Percentiles rank a stretch among this genome's conserved stretches.
phyloP scores from a whole-genome alignment of 2,113 vertebrate species.

The Tragelaphus imberbis region DNA sequence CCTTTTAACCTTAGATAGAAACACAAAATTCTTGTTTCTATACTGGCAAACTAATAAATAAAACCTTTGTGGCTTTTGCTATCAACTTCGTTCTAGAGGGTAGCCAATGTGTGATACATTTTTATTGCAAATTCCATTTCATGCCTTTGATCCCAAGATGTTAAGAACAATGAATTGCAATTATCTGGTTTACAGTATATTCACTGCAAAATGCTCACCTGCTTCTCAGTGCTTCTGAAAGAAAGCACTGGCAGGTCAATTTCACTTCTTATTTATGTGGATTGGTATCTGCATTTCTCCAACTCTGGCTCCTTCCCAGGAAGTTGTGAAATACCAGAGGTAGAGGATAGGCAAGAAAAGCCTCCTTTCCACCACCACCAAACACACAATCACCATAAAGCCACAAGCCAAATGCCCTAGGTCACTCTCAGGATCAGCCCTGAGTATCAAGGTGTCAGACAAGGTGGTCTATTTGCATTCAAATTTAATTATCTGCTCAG shows the following conservation, averaged over 20 bases:
- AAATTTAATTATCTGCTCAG: neutral
- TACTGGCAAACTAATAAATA: slow-evolving; percentile 57
- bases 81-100: slow-evolving; percentile 65
- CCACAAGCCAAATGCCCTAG: neutral
- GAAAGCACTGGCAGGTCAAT: slow-evolving; percentile 49
- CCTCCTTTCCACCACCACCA: neutral
- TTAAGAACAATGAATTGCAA: slow-evolving; percentile 67
- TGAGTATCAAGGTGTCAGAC: neutral
- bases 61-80: slow-evolving; percentile 56
- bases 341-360: neutral
- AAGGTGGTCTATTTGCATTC: neutral
- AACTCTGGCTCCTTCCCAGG: neutral
- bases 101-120: slow-evolving; percentile 61
- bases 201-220: slow-evolving; percentile 71
- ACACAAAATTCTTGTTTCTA: neutral
- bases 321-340: neutral
- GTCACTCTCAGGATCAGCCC: neutral
- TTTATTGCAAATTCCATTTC: slow-evolving; percentile 75
- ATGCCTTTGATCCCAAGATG: slow-evolving; percentile 73
- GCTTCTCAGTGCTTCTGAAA: slow-evolving; percentile 68
- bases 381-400: neutral
- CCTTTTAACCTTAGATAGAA: slow-evolving; percentile 28
- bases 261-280: slow-evolving; percentile 57
- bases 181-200: slow-evolving; percentile 77
- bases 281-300: slow-evolving; percentile 45